Evolutionary conservation across 2,113 vertebrate genomes (phyloP), one percentile per base, ranked within the genome.

Genomic region (Merops nubicus): DNA sequence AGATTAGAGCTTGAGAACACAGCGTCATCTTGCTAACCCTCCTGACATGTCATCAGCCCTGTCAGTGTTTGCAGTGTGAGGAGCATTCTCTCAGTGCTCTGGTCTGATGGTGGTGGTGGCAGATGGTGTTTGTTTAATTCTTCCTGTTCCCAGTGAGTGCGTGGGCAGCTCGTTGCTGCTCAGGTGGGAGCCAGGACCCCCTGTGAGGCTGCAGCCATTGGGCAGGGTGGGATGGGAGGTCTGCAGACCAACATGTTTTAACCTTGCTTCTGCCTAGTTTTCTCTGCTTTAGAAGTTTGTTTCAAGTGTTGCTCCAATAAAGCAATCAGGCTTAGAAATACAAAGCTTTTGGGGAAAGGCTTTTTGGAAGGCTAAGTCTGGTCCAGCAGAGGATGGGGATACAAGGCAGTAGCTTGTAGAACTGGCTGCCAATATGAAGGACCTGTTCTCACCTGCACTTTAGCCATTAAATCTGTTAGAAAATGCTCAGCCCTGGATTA

Each of bases 91-190:
- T 73, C 6, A 0, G 31, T 15, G 50, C 68, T 80, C 64, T 81
- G 67, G 6, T 56, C 54, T 51, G 72, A 60, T 1, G 33, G 59
- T 2, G 26, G 33, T 0, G 0, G 43, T 82, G 74, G 92, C 93
- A 95, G 93, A 94, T 90, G 94, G 93, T 82, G 50, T 94, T 91
- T 95, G 73, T 75, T 78, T 78, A 72, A 87, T 70, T 87, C 81
- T 43, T n/a, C 69, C 75, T 15, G 51, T 72, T 89, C 65, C 90
- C 53, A 51, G 65, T 7, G 3, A 1, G 8, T 0, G 13, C 15
- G 53, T 88, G 45, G 88, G 93, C 2, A 6, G 72, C 34, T 92
- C 14, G 51, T 19, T 47, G 64, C 51, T 47, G 65, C 57, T 22
- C 60, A 72, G 80, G 87, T 80, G 72, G 45, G 53, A 91, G 5